Evolutionary conservation across 2,113 vertebrate genomes (phyloP), one percentile per base, ranked within the genome.

Genomic region (Rhizomys pruinosus): DNA sequence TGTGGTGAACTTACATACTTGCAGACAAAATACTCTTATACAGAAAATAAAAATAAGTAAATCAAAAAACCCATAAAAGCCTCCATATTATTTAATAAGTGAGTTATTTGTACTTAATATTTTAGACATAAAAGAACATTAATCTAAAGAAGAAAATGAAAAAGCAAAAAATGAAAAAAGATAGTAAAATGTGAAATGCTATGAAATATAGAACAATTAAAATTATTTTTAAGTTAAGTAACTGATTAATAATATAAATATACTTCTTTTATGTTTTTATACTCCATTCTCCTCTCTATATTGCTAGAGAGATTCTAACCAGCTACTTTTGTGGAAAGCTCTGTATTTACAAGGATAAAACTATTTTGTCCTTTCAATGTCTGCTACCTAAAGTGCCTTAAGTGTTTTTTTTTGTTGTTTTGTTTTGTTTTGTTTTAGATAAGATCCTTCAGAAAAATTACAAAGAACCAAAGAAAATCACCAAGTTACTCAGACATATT

Each of bases 51-150:
- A 52, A 52, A 52, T 52, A 52, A 52, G 47, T 52, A 52, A 52
- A 52, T 7, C n/a, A 11, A 52, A 52, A 61, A 61, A 19, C 17
- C 7, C 17, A 61, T n/a, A 61, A 61, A 61, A 61, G 15, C 59
- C 15, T 55, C 10, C 2, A 47, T 44, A 44, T 84, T 76, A 68
- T 23, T 79, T n/a, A 71, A 64, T 79, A 88, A 79, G 77, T 84
- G 32, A 71, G 2, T 13, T 87, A 52, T 79, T 82, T 91, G 23
- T 16, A 74, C 39, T 19, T 73, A n/a, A 37, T 61, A 42, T 39
- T 47, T 93, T 68, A 66, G 16, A 44, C 11, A n/a, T 59, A 42
- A 95, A 88, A 87, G 39, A 59, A 64, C 37, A 77, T 61, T 87
- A 63, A 87, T 87, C n/a, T 63, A 82, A 4, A 80, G 32, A 4